These are phyloP conservation scores for Agonum fuliginosum DNA, from an alignment of 2,888 invertebrate species.

Conservation along the genomic window DNA sequence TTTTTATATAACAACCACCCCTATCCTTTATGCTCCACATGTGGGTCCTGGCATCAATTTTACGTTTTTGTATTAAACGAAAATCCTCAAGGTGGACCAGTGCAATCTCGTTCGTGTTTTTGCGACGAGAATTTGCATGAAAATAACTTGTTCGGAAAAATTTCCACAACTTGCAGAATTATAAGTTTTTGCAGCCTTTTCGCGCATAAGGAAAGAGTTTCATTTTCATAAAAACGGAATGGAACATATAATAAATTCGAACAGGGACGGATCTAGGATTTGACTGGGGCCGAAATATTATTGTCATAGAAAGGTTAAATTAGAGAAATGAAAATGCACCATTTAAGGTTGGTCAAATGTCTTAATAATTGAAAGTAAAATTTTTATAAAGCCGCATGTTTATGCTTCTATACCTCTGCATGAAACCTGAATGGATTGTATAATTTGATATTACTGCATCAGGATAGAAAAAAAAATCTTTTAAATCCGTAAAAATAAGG, in stretches of 20 bases:
- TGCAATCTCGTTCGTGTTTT: constrained; percentile 46
- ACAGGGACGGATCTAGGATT: too few relatives aligned
- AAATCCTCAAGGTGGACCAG: constrained; percentile 49
- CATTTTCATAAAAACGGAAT: constrained; percentile 37
- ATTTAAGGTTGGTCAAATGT: too few relatives aligned
- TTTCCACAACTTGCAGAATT: constrained; percentile 20
- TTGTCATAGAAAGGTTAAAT: too few relatives aligned
- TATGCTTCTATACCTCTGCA: too few relatives aligned
- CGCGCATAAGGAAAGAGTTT: constrained; percentile 1
- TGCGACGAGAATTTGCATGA: constrained; percentile 42
- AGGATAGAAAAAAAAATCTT: too few relatives aligned
- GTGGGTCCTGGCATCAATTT: constrained; percentile 56
- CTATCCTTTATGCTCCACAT: constrained; percentile 56
- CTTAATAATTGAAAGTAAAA: too few relatives aligned
- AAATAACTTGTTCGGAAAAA: constrained; percentile 36
- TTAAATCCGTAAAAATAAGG: too few relatives aligned
- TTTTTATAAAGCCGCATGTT: too few relatives aligned
- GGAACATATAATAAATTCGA: constrained; percentile 30
- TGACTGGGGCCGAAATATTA: too few relatives aligned
- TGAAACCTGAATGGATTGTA: too few relatives aligned
- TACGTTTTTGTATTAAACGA: constrained; percentile 56
- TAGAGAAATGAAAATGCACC: too few relatives aligned
- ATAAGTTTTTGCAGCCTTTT: constrained; percentile 32
- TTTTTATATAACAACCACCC: constrained; percentile 58
- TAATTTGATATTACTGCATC: too few relatives aligned